Evolutionary conservation across 2,113 vertebrate genomes (phyloP), one percentile per base, ranked within the genome.

Genomic region (Dipodomys spectabilis): DNA sequence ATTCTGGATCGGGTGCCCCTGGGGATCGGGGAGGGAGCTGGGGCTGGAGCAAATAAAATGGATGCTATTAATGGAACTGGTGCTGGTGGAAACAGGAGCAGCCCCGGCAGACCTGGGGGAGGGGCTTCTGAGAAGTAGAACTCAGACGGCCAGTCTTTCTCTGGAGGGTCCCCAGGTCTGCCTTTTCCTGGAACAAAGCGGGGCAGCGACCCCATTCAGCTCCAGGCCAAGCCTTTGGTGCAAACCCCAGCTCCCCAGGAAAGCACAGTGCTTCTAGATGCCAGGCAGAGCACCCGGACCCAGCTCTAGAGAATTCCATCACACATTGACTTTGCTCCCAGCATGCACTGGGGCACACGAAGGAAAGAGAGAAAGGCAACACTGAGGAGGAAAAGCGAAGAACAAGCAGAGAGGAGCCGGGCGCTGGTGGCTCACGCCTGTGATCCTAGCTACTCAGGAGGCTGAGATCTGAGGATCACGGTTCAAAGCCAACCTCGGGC

Each of bases 31-130:
- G 93, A 90, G 94, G 83, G 96, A 95, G 92, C 80, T 32, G 28
- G 90, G 94, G 64, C 78, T 95, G 92, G 93, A 89, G 94, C 95
- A 95, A 96, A 96, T 96, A 95, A 96, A 96, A 95, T 88, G 88
- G 96, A 95, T 97, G 95, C 97, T 97, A 96, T 97, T 97, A 97
- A 96, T 96, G 96, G 97, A 86, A 93, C 89, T 68, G 57, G 92
- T 73, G 95, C 96, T 95, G 93, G 95, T 82, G 86, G 93, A 93
- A 96, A 96, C 85, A 91, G 94, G 95, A 94, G 84, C 95, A 96
- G 95, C 92, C 53, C 15, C 12, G 12, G 53, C 53, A 57, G 53
- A 4, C 15, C 53, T 57, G 53, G 53, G 84, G 57, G 75, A 78
- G 82, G 83, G 80, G 74, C 74, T 88, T 93, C 86, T 44, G 79